Evolutionary conservation across 2,888 invertebrate genomes (phyloP), one percentile per base, ranked within the genome.

Genomic region (Cryptus armator): DNA sequence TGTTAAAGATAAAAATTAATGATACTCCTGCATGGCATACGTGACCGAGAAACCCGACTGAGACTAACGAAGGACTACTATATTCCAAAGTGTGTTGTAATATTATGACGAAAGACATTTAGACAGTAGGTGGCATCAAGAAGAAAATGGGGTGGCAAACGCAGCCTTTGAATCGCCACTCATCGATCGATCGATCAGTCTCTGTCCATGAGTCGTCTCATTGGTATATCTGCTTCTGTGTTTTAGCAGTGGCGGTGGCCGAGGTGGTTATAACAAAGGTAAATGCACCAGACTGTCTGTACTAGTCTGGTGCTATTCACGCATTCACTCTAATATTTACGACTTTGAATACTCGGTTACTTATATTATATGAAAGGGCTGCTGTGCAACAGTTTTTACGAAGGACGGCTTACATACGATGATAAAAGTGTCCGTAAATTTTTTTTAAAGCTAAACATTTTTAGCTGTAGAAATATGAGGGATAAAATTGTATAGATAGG

Each of bases 201-300:
- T 94, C 93, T 94, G 95, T 94, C 94, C 95, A 95, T 95, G 95
- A 95, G 94, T 93, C 94, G 93, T 95, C 94, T 95, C 96, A 96
- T 96, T 96, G 96, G 96, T 96, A 95, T 95, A 95, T 95, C 95
- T 96, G 96, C 95, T 96, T 96, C 96, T 97, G 96, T 97, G 97
- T 97, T 97, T 96, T 97, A 97, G 98, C 97, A 96, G 96, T 96
- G 97, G 98, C 97, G 97, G 97, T 97, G 96, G 97, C 96, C 97
- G 96, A 97, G 97, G 98, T 97, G 97, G 97, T 97, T 98, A 95
- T 97, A 97, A 97, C 96, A 98, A 98, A 98, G 98, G 98, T 98
- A 98, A 98, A 97, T 95, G 96, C 97, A 96, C 96, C 97, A 96
- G 96, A 95, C 96, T 93, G 92, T 91, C 91, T 95, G 95, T 95